phyloP scores from a whole-genome alignment of 2,797 vertebrate species.

The Tachyglossus aculeatus region DNA sequence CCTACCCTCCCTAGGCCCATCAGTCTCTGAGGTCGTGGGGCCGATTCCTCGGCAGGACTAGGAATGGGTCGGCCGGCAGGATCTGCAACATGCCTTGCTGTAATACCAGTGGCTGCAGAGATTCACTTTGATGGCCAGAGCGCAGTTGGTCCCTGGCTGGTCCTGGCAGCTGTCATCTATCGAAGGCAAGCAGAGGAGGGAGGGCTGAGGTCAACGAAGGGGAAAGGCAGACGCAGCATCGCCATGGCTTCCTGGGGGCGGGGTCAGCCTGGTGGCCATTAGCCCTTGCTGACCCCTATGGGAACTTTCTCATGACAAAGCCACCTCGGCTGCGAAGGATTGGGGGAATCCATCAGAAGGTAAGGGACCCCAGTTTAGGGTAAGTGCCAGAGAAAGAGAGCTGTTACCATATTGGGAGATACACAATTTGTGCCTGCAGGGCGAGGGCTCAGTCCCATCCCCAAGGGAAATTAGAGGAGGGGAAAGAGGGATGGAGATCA shows the following conservation, averaged over 20 bases:
- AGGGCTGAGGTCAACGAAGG: neutral
- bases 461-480: neutral
- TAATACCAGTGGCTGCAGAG: constrained; percentile 98
- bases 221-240: fast-evolving
- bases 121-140: constrained; percentile 95
- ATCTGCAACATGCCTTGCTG: constrained; percentile 96
- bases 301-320: neutral
- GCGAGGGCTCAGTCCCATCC: neutral
- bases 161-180: constrained; percentile 97
- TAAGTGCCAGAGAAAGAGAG: no score
- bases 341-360: no score
- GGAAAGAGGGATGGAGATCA: neutral
- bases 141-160: constrained; percentile 93
- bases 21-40: neutral
- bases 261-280: neutral
- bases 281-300: fast-evolving
- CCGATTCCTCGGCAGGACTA: constrained; percentile 47
- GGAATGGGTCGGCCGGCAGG: constrained; percentile 80
- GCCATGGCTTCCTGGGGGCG: fast-evolving
- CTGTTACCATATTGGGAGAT: no score
- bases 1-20: neutral
- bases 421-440: neutral
- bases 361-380: no score
- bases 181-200: neutral
- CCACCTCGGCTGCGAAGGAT: neutral